Evolutionary conservation across 2,888 invertebrate species (phyloP), one percentile per base, ranked within the genome.

Genomic region (Hermodice carunculata): DNA sequence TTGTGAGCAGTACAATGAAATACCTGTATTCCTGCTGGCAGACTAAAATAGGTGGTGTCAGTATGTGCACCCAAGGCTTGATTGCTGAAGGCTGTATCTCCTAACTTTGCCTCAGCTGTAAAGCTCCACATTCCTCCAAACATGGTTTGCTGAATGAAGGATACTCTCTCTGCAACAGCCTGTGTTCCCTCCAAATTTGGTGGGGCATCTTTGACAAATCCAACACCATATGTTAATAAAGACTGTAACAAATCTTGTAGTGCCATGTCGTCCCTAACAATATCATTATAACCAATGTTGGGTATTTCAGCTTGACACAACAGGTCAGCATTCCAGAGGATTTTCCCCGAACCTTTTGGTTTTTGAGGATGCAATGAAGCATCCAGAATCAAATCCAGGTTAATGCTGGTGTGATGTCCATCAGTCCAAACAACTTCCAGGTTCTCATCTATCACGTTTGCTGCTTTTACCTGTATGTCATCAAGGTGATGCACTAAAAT

Each of bases 51-150:
- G 0, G 93, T 93, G 60, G 90, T 92, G 79, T 94, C 94, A 2
- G 91, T 93, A 78, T 94, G 94, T 0, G 91, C 88, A 2, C 91
- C 91, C 0, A 94, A 86, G 19, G 89, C 89, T 2, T 90, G 85
- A 57, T 89, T 90, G 0, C 91, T 90, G 77, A 93, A 94, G 0
- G 94, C 92, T 0, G 92, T 91, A 77, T 94, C 94, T 0, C 90
- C 89, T 73, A 91, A 90, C 3, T 89, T 88, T 14, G 87, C 83
- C 46, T 78, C 69, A 5, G 22, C 89, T 88, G 89, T 89, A 75
- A 93, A 90, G 42, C 88, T 87, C 91, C 91, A 93, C 89, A 92
- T 91, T 40, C 90, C 91, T 3, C 93, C 94, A 78, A 91, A 94
- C 57, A 92, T 83, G 0, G 93, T 60, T 8, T 22, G 26, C 88